A percentile compares a stretch with the other conserved stretches of the same genome.
These are phyloP conservation scores for Drosophila sp. DNA, from an alignment of 1,140 invertebrate species.

Conservation along the genomic window DNA sequence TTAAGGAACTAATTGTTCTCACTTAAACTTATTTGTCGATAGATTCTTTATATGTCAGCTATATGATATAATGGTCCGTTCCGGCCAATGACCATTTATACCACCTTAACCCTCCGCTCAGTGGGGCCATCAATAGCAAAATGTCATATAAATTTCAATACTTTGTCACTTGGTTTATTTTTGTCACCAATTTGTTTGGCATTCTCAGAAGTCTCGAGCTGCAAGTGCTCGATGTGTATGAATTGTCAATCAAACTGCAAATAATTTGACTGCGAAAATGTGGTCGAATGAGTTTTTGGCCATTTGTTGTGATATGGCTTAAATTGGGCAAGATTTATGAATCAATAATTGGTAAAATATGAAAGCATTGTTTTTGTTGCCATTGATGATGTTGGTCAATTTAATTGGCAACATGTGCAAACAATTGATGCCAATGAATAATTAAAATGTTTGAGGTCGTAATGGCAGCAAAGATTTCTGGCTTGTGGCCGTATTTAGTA, in stretches of 20 bases:
- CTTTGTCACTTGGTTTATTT: background rate
- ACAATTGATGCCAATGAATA: constrained; percentile 13
- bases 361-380: constrained; percentile 13
- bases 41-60: too few relatives aligned
- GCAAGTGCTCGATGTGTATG: background rate
- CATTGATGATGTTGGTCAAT: constrained; percentile 12
- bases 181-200: background rate
- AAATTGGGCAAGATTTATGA: constrained; percentile 3
- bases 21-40: too few relatives aligned
- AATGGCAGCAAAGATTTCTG: background rate
- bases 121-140: too few relatives aligned
- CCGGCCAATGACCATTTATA: too few relatives aligned
- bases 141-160: background rate
- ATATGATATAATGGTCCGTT: too few relatives aligned
- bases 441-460: constrained; percentile 16
- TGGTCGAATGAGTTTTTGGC: background rate
- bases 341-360: constrained; percentile 9
- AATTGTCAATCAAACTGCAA: constrained; percentile 13
- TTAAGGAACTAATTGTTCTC: too few relatives aligned
- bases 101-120: background rate
- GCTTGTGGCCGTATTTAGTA: background rate
- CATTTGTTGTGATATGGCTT: constrained; percentile 8
- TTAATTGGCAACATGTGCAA: constrained; percentile 21
- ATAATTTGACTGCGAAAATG: background rate
- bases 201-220: background rate